These are phyloP conservation scores for Mizuhopecten yessoensis DNA, from an alignment of 1,140 invertebrate genomes.

Conservation along the genomic window DNA sequence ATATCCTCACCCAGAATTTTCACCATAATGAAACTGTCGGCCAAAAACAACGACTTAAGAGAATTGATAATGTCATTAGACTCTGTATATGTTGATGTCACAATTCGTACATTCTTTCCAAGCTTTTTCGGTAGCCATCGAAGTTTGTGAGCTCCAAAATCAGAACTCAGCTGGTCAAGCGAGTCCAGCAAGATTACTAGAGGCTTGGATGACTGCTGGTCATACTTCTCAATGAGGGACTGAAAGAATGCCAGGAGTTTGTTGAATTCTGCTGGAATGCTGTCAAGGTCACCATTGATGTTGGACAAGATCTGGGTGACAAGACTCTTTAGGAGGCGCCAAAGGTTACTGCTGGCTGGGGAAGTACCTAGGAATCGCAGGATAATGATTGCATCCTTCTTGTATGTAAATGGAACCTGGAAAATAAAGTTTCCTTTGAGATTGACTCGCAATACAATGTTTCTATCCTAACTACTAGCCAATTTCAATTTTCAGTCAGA, in stretches of 20 bases:
- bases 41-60: conserved; percentile 87
- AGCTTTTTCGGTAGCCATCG: conserved; percentile 75
- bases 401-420: conserved; percentile 56
- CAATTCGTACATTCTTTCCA: conserved; percentile 70
- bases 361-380: conserved; percentile 76
- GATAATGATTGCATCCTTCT: conserved; percentile 66
- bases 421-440: neutral
- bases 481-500: too few relatives aligned
- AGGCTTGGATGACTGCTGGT: conserved; percentile 55
- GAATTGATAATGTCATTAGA: conserved; percentile 56
- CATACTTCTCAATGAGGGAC: conserved; percentile 57
- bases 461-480: too few relatives aligned
- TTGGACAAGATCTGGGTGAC: conserved; percentile 68
- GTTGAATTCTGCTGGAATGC: conserved; percentile 64
- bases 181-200: conserved; percentile 79
- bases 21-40: conserved; percentile 69
- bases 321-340: conserved; percentile 67
- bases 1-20: conserved; percentile 65
- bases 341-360: conserved; percentile 69
- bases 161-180: conserved; percentile 72
- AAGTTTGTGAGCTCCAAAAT: conserved; percentile 69
- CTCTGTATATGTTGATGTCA: conserved; percentile 72
- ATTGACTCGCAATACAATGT: too few relatives aligned
- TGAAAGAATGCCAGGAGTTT: conserved; percentile 61
- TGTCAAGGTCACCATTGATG: neutral